Conservation (phyloP, 2,888 invertebrate genomes). For the Drosophila pegasa region DNA sequence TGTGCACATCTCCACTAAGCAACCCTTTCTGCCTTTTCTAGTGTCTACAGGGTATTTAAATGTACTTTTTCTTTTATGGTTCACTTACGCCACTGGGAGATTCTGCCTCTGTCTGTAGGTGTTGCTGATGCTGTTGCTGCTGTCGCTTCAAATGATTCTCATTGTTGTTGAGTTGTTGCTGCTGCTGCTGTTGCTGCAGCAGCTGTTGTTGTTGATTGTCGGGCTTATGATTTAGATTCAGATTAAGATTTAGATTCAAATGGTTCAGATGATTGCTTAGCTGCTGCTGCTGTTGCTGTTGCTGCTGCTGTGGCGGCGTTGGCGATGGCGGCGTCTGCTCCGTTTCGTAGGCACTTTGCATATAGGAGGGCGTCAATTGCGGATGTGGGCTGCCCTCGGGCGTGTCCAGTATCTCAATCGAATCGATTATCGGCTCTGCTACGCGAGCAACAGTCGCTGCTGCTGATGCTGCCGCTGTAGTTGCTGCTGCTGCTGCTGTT, state of each 20-base stretch:
- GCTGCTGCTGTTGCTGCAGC: constrained; percentile 22
- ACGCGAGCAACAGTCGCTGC: constrained; percentile 12
- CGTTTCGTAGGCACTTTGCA: constrained; percentile 60
- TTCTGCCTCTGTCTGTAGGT: constrained; percentile 45
- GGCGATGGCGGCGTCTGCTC: constrained; percentile 26
- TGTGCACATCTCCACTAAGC: neutral
- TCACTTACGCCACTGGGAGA: constrained; percentile 69
- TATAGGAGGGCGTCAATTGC: constrained; percentile 47
- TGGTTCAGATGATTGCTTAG: constrained; percentile 62
- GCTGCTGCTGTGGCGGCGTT: constrained; percentile 15
- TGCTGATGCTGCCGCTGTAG: neutral
- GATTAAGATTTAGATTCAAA: constrained; percentile 42
- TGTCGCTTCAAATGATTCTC: constrained; percentile 63
- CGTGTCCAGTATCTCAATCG: constrained; percentile 83
- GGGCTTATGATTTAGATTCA: constrained; percentile 43
- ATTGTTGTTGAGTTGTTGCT: constrained; percentile 62
- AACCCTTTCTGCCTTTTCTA: neutral
- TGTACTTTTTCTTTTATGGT: neutral
- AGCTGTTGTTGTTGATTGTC: constrained; percentile 52
- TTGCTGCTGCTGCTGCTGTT: neutral
- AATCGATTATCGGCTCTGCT: constrained; percentile 70
- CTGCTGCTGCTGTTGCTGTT: constrained; percentile 2
- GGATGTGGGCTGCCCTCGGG: constrained; percentile 82
- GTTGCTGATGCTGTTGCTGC: constrained; percentile 48
- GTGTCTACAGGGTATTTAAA: neutral